phyloP scores from a whole-genome alignment of 2,113 vertebrate genomes.

The Brachionichthys hirsutus region DNA sequence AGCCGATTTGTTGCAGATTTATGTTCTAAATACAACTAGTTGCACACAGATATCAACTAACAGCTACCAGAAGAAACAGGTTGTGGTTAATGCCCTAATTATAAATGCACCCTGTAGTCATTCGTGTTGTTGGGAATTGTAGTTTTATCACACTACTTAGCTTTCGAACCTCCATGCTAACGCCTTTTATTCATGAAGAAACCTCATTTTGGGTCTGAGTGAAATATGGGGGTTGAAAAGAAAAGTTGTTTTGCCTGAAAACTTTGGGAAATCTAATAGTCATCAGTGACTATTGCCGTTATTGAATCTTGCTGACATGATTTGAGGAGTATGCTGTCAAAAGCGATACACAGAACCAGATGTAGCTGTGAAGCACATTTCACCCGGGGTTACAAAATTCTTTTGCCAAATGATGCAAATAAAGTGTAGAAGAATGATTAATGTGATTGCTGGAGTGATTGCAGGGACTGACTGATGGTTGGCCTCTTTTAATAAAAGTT shows the following conservation, averaged over 20 bases:
- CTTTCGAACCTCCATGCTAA: not conserved
- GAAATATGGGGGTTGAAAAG: conserved; percentile 25
- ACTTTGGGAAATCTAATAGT: conserved; percentile 61
- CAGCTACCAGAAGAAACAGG: not conserved
- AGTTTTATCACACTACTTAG: not conserved
- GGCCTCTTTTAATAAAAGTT: conserved; percentile 64
- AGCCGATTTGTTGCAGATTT: not conserved
- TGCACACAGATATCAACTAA: not conserved
- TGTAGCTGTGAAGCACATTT: conserved; percentile 53
- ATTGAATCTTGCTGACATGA: conserved; percentile 54
- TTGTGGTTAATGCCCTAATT: not conserved
- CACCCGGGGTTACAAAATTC: conserved; percentile 55
- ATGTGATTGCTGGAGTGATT: conserved; percentile 74
- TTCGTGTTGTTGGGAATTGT: conserved; percentile 1
- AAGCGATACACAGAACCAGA: conserved; percentile 47
- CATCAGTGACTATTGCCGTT: conserved; percentile 50
- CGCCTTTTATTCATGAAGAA: conserved; percentile 23
- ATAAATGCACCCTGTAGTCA: not conserved
- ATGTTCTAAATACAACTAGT: not conserved
- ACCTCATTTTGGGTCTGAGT: conserved; percentile 4
- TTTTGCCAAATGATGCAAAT: conserved; percentile 67
- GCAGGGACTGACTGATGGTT: conserved; percentile 68
- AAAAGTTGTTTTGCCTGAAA: conserved; percentile 52
- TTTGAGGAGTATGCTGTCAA: conserved; percentile 50
- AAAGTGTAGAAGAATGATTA: conserved; percentile 64